phyloP scores from a whole-genome alignment of 2,888 invertebrate genomes.

The Drosophila rellima region DNA sequence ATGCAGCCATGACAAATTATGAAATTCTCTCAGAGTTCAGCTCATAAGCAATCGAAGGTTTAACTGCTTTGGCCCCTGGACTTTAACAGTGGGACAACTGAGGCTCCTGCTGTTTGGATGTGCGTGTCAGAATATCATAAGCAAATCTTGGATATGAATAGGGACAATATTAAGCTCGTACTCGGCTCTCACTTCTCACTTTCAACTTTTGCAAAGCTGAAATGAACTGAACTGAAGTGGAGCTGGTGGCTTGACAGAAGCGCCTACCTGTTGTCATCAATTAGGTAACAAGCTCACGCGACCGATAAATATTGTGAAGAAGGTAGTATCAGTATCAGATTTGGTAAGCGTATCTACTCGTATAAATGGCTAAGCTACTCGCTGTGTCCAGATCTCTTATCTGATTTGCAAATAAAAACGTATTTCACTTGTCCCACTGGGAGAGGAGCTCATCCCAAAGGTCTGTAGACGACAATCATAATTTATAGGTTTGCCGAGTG shows the following conservation, averaged over 20 bases:
- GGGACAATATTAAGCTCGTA: slow-evolving; percentile 45
- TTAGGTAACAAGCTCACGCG: slow-evolving; percentile 85
- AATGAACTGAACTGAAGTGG: not conserved
- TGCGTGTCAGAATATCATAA: slow-evolving; percentile 72
- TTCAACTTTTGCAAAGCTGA: not conserved
- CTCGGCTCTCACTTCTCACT: not conserved
- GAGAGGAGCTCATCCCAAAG: slow-evolving; percentile 21
- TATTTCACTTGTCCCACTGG: slow-evolving; percentile 60
- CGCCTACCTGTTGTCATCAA: slow-evolving; percentile 85
- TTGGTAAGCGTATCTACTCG: slow-evolving; percentile 40
- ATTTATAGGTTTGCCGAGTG: slow-evolving; percentile 63
- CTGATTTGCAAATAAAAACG: slow-evolving; percentile 79
- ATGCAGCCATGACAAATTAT: not conserved
- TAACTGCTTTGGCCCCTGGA: slow-evolving; percentile 12
- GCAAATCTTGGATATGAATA: slow-evolving; percentile 34
- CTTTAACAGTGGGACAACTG: slow-evolving; percentile 30
- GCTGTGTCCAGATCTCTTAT: slow-evolving; percentile 69
- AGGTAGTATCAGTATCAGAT: slow-evolving; percentile 25
- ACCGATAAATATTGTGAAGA: slow-evolving; percentile 78
- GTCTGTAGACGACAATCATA: slow-evolving; percentile 54
- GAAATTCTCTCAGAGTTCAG: slow-evolving; percentile 3
- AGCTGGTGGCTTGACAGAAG: slow-evolving; percentile 76
- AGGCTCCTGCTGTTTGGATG: slow-evolving; percentile 61
- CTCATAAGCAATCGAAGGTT: not conserved
- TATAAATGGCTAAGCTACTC: slow-evolving; percentile 49